Percentiles rank a stretch among this genome's conserved stretches.
Evolutionary conservation across 2,113 vertebrate genomes (phyloP).

Genomic region (Nyctereutes procyonoides): DNA sequence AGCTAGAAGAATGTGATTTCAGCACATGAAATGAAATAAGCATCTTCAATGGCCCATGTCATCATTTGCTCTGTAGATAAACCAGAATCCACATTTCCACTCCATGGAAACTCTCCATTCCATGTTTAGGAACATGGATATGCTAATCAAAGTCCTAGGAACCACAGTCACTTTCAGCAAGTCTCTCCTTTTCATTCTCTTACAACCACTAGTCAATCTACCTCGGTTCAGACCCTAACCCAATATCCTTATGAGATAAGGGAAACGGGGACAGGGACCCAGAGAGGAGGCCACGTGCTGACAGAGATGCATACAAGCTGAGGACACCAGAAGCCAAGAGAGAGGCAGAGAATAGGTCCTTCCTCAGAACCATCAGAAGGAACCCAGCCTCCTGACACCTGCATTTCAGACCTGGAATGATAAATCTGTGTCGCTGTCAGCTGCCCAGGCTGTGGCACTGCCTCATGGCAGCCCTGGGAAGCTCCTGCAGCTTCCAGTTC

Average conservation of each 20-base stretch:
- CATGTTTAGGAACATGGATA: neutral
- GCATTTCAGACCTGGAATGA: neutral
- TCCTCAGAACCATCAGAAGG: neutral
- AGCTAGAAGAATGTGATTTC: neutral
- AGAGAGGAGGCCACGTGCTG: neutral
- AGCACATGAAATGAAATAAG: neutral
- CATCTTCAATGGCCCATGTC: neutral
- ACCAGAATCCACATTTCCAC: neutral
- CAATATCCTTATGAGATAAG: neutral
- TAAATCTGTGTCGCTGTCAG: neutral
- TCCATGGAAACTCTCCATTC: fast-evolving
- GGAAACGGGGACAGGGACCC: neutral
- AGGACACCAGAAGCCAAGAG: neutral
- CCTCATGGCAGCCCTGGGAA: neutral
- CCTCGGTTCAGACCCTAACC: neutral
- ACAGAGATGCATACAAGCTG: neutral
- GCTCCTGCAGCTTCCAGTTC: fast-evolving
- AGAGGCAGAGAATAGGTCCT: neutral
- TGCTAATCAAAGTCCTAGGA: no score
- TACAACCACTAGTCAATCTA: no score
- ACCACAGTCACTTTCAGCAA: fast-evolving
- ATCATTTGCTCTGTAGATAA: neutral
- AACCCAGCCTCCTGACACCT: fast-evolving
- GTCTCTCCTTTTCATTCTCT: neutral
- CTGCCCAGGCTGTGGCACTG: fast-evolving